Evolutionary conservation across 37 sponge, comb jelly and placozoan species (phyloP), one percentile per base, ranked within the genome.

Genomic region (Tethya wilhelma): DNA sequence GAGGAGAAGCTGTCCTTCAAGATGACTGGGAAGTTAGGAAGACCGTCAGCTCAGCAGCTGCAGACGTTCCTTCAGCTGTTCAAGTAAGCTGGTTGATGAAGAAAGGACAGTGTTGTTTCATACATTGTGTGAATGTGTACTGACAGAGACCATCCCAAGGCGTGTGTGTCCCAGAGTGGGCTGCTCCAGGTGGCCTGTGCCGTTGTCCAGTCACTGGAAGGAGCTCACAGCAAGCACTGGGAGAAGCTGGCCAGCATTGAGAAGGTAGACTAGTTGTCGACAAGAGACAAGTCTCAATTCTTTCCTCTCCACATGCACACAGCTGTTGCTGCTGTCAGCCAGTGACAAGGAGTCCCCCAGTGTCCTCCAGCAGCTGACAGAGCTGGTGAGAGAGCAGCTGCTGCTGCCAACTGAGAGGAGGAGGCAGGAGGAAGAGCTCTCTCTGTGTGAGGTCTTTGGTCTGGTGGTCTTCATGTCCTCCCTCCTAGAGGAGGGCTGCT

Each of bases 181-280:
- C 59, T 84, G 80, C 72, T 89, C 30, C 80, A 89, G 76, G 40
- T 84, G 46, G 79, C 86, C 14, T 84, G 85, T 84, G 90, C 86
- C 26, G 86, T 79, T 19, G 60, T 84, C 20, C 57, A 89, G 37
- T 66, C 80, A 23, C 32, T 75, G 11, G 49, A 67, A 7, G 72
- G 38, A 6, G 44, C 44, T 33, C 29, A 30, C 17, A 38, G 25
- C 65, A 55, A 46, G 23, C 40, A 72, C 59, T 84, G 90, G 90
- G 90, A 89, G 28, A 36, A 79, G 57, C 59, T 89, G 34, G 44
- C 70, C 55, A 70, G 67, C 45, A 58, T 63, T 3, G 83, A 77
- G 53, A 69, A 81, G 82, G 88, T 81, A 4, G 1, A 38, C 17
- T 30, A 7, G 26, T 58, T n/a, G n/a, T n/a, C n/a, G n/a, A n/a